phyloP scores from a whole-genome alignment of 2,113 vertebrate genomes.

The Pseudorectes ferrugineus region DNA sequence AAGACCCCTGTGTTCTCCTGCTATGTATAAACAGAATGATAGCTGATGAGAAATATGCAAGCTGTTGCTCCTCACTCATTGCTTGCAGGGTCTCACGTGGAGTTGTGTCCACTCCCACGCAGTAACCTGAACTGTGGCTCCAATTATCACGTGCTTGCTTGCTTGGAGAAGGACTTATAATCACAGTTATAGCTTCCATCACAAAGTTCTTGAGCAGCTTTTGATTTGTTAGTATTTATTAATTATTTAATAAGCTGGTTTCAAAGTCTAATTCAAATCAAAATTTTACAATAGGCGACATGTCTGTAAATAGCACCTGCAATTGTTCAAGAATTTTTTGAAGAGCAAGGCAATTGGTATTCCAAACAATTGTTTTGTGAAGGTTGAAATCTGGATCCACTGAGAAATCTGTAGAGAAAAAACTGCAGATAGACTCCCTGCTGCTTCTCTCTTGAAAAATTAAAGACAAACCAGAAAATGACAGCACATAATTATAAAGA shows the following conservation, averaged over 20 bases:
- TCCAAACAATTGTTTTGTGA: background rate
- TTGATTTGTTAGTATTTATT: background rate
- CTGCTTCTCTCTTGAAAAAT: background rate
- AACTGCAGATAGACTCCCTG: background rate
- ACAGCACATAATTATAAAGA: background rate
- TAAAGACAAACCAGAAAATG: background rate
- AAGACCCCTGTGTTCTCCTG: background rate
- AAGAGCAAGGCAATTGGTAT: background rate
- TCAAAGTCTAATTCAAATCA: background rate
- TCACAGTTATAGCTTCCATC: background rate
- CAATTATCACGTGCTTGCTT: rapidly evolving
- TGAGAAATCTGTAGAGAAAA: background rate
- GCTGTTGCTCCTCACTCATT: background rate
- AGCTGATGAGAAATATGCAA: background rate
- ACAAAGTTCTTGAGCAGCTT: background rate
- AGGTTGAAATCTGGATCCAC: background rate
- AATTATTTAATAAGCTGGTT: background rate
- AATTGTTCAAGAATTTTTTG: background rate
- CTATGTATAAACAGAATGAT: background rate
- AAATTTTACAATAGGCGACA: background rate
- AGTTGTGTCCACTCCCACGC: rapidly evolving
- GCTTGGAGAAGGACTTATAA: background rate
- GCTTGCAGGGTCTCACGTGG: background rate
- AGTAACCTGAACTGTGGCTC: rapidly evolving
- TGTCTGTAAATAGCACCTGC: background rate